Base-by-base conservation (phyloP, 2,888 invertebrate genomes). In the Therioaphis trifolii region DNA sequence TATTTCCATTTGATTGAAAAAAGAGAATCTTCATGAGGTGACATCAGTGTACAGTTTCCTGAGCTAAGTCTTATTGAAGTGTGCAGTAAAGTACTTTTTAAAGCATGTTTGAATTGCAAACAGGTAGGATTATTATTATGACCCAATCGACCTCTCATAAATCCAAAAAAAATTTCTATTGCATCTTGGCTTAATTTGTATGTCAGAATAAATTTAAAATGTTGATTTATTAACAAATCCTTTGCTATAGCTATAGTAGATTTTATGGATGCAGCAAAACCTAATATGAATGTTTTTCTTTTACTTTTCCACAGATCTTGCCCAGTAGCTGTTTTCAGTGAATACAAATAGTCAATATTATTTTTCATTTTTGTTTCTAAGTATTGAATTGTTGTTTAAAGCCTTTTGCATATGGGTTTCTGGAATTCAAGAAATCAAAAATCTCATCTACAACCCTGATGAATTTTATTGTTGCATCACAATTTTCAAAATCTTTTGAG, bases 101-200 rank as follows among this genome's bases (percentile, higher is more conserved):
- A 14, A 4, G 68, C 43, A 43, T 1, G 5, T 1, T n/a, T 43
- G 21, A 69, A 43, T n/a, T 43, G 43, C 21, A 43, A 11, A 9
- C 68, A 24, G 21, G 40, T 69, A n/a, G 68, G 43, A 24, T 69
- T 69, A 43, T 69, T 43, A 43, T 69, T 69, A 15, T 14, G 29
- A 21, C 43, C 21, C 21, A 69, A 69, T 21, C 15, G 4, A 14
- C 68, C 24, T 15, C 15, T 18, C 21, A 43, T 24, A 43, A 21
- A 14, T 14, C 43, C 68, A 69, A 69, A 69, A n/a, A n/a, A 12
- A 43, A 68, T 21, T 43, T 43, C 68, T 14, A 69, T 21, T 7
- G 21, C 40, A 43, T 69, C 43, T 21, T 43, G 68, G 12, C 68
- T 43, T 14, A 69, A 69, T 69, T 43, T 69, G 14, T 69, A 69